Percentiles rank a stretch among this genome's conserved stretches.
These are phyloP conservation scores for Ophion slaviceki DNA, from an alignment of 2,888 invertebrate species.

Conservation along the genomic window DNA sequence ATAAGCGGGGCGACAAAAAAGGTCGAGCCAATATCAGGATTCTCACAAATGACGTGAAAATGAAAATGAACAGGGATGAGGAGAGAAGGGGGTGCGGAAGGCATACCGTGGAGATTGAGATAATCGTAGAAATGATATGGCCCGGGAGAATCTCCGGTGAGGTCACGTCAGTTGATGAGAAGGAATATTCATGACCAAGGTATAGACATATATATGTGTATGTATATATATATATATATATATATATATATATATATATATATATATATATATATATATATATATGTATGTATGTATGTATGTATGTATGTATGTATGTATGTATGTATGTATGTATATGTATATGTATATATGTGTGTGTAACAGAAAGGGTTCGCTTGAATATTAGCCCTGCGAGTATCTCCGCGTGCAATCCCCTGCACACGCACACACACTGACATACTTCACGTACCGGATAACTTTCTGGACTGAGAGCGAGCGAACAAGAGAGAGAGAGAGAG, in stretches of 20 bases:
- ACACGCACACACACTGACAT: conserved; percentile 20
- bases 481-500: not conserved
- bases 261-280: too few species aligned
- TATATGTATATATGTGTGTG: not conserved
- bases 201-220: not conserved
- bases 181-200: conserved; percentile 53
- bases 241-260: too few species aligned
- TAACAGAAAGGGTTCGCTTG: conserved; percentile 23
- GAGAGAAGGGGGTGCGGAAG: not conserved
- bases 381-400: conserved; percentile 11
- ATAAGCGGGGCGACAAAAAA: not conserved
- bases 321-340: too few species aligned
- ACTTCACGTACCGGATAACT: conserved; percentile 28
- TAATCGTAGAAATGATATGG: conserved; percentile 44
- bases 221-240: not conserved
- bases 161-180: conserved; percentile 49
- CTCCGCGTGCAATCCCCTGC: conserved; percentile 2
- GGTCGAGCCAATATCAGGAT: not conserved
- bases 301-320: too few species aligned
- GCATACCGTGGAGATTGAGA: not conserved
- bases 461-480: not conserved
- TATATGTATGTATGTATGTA: too few species aligned
- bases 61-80: not conserved
- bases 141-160: conserved; percentile 38
- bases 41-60: not conserved